Conservation (phyloP, 2,797 vertebrate species). For the Kryptolebias ocellatus region DNA sequence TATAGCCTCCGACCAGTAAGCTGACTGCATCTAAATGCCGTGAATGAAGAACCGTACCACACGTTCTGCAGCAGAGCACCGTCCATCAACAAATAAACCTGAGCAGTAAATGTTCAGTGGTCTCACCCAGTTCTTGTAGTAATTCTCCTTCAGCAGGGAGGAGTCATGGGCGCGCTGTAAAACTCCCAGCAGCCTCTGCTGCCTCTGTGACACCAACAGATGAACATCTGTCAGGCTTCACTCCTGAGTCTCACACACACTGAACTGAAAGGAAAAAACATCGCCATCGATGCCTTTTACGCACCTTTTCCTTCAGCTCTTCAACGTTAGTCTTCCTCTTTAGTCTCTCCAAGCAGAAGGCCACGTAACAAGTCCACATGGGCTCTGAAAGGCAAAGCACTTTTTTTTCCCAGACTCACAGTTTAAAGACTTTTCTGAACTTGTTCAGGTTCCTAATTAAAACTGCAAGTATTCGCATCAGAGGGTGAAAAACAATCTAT, state of each 20-base stretch:
- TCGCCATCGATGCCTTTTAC: neutral
- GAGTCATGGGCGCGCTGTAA: conserved; percentile 85
- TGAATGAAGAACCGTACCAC: too few relatives aligned
- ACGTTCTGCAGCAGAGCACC: too few relatives aligned
- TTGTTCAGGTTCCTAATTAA: too few relatives aligned
- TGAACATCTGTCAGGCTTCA: neutral
- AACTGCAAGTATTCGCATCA: too few relatives aligned
- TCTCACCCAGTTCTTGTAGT: conserved; percentile 91
- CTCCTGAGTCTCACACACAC: neutral
- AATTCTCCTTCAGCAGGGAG: conserved; percentile 82
- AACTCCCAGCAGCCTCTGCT: conserved; percentile 82
- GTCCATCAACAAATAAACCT: neutral
- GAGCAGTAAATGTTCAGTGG: neutral
- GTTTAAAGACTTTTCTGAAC: too few relatives aligned
- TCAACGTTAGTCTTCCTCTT: conserved; percentile 90
- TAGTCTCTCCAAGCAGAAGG: conserved; percentile 88
- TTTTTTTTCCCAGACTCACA: too few relatives aligned
- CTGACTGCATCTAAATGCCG: too few relatives aligned
- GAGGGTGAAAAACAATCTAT: too few relatives aligned
- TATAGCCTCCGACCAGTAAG: too few relatives aligned
- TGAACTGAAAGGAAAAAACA: neutral
- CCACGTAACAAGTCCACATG: conserved; percentile 91
- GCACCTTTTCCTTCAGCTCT: conserved; percentile 88
- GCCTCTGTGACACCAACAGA: conserved; percentile 81
- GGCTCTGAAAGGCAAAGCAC: conserved; percentile 77